These are phyloP conservation scores for pig (Sus scrofa) DNA, from an alignment of 2,113 vertebrate species.

Conservation along the genomic window DNA sequence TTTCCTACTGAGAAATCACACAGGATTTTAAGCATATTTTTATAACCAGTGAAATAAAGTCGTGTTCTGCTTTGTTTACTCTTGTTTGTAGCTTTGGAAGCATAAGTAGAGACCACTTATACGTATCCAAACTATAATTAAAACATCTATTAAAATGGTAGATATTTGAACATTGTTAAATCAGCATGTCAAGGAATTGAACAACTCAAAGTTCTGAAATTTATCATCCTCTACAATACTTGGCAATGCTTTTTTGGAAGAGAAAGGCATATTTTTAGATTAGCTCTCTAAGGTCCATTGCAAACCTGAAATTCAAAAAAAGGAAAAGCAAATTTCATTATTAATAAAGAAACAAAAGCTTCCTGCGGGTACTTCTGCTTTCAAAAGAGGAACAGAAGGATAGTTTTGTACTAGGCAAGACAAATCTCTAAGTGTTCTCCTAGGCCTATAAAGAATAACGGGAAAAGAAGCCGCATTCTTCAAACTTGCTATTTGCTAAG, in stretches of 20 bases:
- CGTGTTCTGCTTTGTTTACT: neutral
- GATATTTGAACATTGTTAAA: neutral
- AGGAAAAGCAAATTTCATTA: conserved; percentile 33
- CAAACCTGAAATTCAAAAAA: conserved; percentile 37
- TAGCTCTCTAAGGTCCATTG: neutral
- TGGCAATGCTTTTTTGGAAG: neutral
- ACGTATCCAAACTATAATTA: neutral
- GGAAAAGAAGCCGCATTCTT: neutral
- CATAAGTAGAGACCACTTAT: neutral
- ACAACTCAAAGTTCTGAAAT: neutral
- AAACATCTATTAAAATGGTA: neutral
- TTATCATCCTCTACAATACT: neutral
- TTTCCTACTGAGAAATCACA: neutral
- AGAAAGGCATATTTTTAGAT: conserved; percentile 11
- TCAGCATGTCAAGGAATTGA: neutral
- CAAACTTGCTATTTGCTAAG: neutral
- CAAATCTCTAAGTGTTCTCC: neutral
- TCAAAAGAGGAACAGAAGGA: conserved; percentile 2
- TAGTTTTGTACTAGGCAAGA: conserved; percentile 7
- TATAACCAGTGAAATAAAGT: neutral
- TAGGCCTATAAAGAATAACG: neutral
- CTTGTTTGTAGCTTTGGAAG: neutral
- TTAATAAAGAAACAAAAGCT: conserved; percentile 47
- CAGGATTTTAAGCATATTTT: neutral
- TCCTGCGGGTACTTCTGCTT: neutral